Conservation (phyloP, 2,113 vertebrate species). For the Hiodon tergisus region DNA sequence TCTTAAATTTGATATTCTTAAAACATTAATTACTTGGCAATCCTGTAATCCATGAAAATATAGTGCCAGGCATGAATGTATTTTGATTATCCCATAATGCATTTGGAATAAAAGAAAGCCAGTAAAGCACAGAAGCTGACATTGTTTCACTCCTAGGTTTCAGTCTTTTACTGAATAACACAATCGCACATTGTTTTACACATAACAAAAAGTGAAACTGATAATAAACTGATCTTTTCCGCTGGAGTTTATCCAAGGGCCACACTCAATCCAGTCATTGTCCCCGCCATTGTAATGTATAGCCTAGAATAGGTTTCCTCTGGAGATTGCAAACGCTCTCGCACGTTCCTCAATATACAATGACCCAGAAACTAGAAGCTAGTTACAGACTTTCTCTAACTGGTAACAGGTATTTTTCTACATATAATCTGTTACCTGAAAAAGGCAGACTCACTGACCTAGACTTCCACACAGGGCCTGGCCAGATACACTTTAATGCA, state of each 20-base stretch:
- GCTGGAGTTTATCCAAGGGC: constrained; percentile 1
- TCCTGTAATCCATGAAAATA: too few relatives aligned
- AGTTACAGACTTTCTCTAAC: neutral
- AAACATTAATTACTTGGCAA: too few relatives aligned
- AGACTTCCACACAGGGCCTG: too few relatives aligned
- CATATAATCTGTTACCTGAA: neutral
- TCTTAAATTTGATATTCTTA: too few relatives aligned
- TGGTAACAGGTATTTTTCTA: neutral
- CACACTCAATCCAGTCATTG: neutral
- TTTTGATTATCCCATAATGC: too few relatives aligned
- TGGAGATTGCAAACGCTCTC: neutral
- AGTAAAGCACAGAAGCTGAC: too few relatives aligned
- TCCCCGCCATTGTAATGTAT: neutral
- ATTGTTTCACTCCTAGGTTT: too few relatives aligned
- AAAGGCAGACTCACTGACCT: neutral
- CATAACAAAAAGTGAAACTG: neutral
- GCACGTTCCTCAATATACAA: neutral
- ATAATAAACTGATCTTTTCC: neutral
- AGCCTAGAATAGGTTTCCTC: neutral
- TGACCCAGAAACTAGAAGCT: too few relatives aligned
- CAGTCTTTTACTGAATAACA: too few relatives aligned
- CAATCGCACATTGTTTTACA: neutral
- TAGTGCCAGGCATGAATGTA: too few relatives aligned
- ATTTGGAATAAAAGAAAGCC: too few relatives aligned
- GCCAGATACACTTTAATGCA: neutral